Base-by-base conservation (phyloP, 2,888 invertebrate genomes). In the Microplitis manilae region DNA sequence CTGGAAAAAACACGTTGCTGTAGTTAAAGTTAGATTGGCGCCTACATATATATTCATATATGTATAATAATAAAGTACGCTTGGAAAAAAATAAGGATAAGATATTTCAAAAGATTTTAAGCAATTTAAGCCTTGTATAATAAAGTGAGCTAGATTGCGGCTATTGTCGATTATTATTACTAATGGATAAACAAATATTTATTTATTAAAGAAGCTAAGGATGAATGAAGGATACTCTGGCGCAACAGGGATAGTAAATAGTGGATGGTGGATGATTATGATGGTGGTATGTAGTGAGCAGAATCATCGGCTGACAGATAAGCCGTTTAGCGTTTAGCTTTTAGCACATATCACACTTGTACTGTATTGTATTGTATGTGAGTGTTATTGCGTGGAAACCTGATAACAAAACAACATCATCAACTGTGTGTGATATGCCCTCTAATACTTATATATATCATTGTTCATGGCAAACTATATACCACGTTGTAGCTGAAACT, bases 371-470 rank as follows among this genome's bases (percentile, higher is more conserved):
- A 50, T 30, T 30, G 30, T 30, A 50, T 80, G 79, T 77, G 76
- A 79, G 79, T 76, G 82, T 83, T 83, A 83, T 83, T 83, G 82
- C 82, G 80, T 80, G 83, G 83, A 83, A 83, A 82, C 76, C 79
- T 78, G 83, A 83, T 83, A 83, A 81, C 82, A 78, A 13, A 83
- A 81, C 82, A 78, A 13, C 50, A 50, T 8, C 50, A 50, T 50
- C 50, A 9, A 13, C 50, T 13, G 9, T 9, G 50, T 13, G 50
- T 50, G 50, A 50, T 50, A 50, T 50, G 13, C 50, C 5, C 13
- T 50, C 8, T 50, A 50, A 50, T 13, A 30, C 50, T 13, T 50
- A 50, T 13, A 50, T 13, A 50, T 50, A 2, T 30, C 30, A 30
- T 30, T 30, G 30, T 30, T 4, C 30, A 30, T 30, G 30, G 2